Evolutionary conservation across 2,797 vertebrate genomes (phyloP), one percentile per base, ranked within the genome.

Genomic region (Enteromius thamalakanensis): DNA sequence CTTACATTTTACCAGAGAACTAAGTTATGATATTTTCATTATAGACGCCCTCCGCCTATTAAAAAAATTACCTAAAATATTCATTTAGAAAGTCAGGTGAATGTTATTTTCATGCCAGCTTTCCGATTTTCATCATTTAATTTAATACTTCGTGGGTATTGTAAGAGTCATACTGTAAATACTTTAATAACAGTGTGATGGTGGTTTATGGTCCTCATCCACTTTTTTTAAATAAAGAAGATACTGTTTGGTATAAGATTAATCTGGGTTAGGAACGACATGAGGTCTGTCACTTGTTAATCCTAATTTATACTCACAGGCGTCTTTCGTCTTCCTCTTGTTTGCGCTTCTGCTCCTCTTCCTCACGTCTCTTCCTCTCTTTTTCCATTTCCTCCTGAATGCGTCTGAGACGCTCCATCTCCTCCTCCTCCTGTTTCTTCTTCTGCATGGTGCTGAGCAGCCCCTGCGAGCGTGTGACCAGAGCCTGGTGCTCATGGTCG

Each of bases 361-460:
- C 95, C 83, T 97, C 96, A 26, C 93, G 95, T 84, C 97, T 95
- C 90, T 91, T 95, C 87, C 86, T 95, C 90, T 99, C 98, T 62
- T 89, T 93, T 87, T 97, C 97, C 98, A 99, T 99, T 90, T 99
- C 97, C 86, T 98, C 96, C 89, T 98, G 96, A 89, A 99, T 99
- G 60, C 91, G 95, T 0, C 91, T 93, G 51, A 99, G 93, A 14
- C 97, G 92, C 92, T 97, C 97, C 0, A 96, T 92, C 91, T 99
- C 98, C 83, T 99, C 97, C 85, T 99, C 96, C 89, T 99, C 95
- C 89, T 99, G 96, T 72, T 97, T 98, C 90, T 96, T 97, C 88
- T 96, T 97, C 93, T 99, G 98, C 90, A 99, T 90, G 1, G 94
- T 91, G 15, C 90, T 92, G 76, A 99, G 95, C 83, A 99, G 97